Evolutionary conservation across 92 coral and sea anemone species (phyloP).

Genomic region (Scolanthus callimorphus): DNA sequence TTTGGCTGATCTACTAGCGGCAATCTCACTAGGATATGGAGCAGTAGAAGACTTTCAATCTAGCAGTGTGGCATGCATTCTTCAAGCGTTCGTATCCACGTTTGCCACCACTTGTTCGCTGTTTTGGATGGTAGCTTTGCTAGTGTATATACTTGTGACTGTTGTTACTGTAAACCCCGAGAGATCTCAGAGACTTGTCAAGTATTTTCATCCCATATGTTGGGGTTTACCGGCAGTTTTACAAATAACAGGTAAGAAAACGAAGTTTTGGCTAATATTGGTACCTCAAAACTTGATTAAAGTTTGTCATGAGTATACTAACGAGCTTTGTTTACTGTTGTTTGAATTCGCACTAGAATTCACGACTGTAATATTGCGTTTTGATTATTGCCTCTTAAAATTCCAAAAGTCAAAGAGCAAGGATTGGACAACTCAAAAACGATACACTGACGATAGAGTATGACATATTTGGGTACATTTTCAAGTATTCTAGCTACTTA

Average conservation of each 20-base stretch:
- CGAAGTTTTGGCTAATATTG: no score
- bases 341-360: no score
- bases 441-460: no score
- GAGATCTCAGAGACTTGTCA: slow-evolving; percentile 20
- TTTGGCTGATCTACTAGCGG: slow-evolving; percentile 34
- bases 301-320: no score
- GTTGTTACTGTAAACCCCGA: slow-evolving; percentile 27
- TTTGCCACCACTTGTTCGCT: slow-evolving; percentile 30
- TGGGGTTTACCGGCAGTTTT: slow-evolving; percentile 27
- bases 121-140: slow-evolving; percentile 36
- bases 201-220: slow-evolving; percentile 19
- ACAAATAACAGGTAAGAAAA: slow-evolving; percentile 8
- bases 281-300: no score
- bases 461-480: no score
- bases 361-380: no score
- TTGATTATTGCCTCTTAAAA: no score
- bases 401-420: no score
- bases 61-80: slow-evolving; percentile 3
- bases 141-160: slow-evolving; percentile 28
- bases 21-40: slow-evolving; percentile 1
- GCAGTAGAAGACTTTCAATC: slow-evolving; percentile 4
- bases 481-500: no score
- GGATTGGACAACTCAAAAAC: no score
- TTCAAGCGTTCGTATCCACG: slow-evolving; percentile 38
- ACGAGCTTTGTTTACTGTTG: no score